These are phyloP conservation scores for Drosophila navojoa DNA, from an alignment of 1,140 invertebrate genomes.

Conservation along the genomic window DNA sequence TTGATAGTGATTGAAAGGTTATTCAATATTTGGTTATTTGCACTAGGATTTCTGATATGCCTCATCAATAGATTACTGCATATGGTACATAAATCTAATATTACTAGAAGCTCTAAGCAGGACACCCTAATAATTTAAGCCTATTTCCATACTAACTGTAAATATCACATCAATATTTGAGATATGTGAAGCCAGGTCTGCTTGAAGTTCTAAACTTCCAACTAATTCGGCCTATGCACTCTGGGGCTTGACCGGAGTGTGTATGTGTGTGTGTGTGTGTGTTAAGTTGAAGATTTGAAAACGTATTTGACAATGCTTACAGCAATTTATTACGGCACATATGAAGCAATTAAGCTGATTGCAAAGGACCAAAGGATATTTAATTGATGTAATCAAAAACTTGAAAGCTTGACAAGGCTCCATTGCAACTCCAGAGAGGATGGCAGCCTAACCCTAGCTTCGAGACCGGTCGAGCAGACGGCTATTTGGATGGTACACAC, in stretches of 20 bases:
- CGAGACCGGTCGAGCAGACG: constrained; percentile 11
- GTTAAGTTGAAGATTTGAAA: background rate
- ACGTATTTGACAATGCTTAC: background rate
- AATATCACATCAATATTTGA: no score
- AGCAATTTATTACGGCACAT: background rate
- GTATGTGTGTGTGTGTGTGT: background rate
- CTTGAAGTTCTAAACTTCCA: no score
- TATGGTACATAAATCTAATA: no score
- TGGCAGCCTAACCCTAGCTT: background rate
- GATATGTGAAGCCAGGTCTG: no score
- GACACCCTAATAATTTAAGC: no score
- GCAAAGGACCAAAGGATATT: constrained; percentile 11
- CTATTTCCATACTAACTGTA: no score
- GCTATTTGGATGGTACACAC: background rate
- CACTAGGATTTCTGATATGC: no score
- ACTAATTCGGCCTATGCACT: no score
- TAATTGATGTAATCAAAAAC: constrained; percentile 16
- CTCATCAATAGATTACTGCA: no score
- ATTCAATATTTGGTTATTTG: no score
- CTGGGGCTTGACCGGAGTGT: background rate
- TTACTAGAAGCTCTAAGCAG: no score
- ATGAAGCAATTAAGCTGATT: constrained; percentile 24
- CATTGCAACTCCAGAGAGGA: constrained; percentile 16
- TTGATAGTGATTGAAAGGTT: no score
- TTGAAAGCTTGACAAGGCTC: constrained; percentile 12